phyloP scores from a whole-genome alignment of 2,888 invertebrate genomes.

The Strigamia maritima region DNA sequence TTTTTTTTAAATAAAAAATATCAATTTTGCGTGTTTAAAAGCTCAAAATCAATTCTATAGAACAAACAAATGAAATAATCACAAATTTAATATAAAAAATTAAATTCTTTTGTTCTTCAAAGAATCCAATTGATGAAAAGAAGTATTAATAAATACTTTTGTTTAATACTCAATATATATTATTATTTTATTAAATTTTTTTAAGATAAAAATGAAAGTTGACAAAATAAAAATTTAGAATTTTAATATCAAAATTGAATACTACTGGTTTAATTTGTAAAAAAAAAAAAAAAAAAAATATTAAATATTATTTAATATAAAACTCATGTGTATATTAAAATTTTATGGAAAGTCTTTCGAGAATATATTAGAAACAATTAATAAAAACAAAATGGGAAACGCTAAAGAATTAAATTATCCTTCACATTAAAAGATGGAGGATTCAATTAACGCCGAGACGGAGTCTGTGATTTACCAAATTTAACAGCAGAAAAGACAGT shows the following conservation, averaged over 20 bases:
- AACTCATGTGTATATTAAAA: background rate
- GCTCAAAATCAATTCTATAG: too few species aligned
- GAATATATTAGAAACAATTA: background rate
- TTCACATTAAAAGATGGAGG: constrained; percentile 10
- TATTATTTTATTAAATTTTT: background rate
- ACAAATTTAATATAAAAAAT: too few species aligned
- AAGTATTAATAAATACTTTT: background rate
- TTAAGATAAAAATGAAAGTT: background rate
- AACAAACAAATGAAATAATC: too few species aligned
- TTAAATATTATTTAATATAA: background rate
- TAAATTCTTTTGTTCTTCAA: too few species aligned
- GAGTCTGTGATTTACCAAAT: constrained; percentile 10
- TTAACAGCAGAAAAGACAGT: background rate
- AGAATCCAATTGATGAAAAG: too few species aligned
- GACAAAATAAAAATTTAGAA: background rate
- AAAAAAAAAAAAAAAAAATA: too few species aligned
- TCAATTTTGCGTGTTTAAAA: too few species aligned
- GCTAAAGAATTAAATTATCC: background rate
- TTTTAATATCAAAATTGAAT: background rate
- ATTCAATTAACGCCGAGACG: background rate
- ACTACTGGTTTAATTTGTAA: too few species aligned
- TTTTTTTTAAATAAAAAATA: too few species aligned
- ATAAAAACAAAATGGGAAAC: constrained; percentile 1
- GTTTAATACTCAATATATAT: background rate
- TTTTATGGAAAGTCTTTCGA: background rate